A percentile compares a stretch with the other conserved stretches of the same genome.
phyloP scores from a whole-genome alignment of 2,888 invertebrate species.

The Chironomus riparius region DNA sequence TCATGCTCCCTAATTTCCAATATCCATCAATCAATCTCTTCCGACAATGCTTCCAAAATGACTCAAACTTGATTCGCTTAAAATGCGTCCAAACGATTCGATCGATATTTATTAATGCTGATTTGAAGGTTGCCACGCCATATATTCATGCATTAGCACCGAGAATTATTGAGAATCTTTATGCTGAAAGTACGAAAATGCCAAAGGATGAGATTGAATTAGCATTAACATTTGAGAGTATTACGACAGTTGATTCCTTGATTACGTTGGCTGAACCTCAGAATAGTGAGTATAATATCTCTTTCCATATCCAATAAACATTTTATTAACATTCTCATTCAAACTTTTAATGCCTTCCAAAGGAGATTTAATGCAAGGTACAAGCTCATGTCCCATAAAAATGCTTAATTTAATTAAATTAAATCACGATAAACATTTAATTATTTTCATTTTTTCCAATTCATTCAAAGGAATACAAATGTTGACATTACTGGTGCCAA shows the following conservation, averaged over 20 bases:
- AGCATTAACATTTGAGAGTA: slow-evolving; percentile 60
- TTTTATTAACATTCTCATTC: slow-evolving; percentile 25
- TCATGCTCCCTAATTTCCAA: slow-evolving; percentile 70
- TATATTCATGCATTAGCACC: slow-evolving; percentile 77
- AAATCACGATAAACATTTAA: slow-evolving; percentile 28
- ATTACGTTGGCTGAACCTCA: slow-evolving; percentile 64
- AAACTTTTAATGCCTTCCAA: slow-evolving; percentile 30
- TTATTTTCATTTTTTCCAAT: slow-evolving; percentile 32
- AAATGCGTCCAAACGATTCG: slow-evolving; percentile 71
- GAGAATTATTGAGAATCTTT: slow-evolving; percentile 64
- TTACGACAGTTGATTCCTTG: slow-evolving; percentile 64
- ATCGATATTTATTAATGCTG: slow-evolving; percentile 65
- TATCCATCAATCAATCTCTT: slow-evolving; percentile 91
- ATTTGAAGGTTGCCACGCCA: slow-evolving; percentile 60
- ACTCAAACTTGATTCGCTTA: slow-evolving; percentile 56
- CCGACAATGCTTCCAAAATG: slow-evolving; percentile 66
- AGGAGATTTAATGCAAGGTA: slow-evolving; percentile 57
- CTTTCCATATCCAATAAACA: slow-evolving; percentile 10
- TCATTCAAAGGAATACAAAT: slow-evolving; percentile 70
- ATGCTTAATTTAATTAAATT: neutral
- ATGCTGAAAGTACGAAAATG: slow-evolving; percentile 52
- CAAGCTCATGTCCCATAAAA: slow-evolving; percentile 28
- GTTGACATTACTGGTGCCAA: slow-evolving; percentile 80
- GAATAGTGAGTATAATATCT: slow-evolving; percentile 54
- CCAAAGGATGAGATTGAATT: slow-evolving; percentile 59